Conservation (phyloP, 1,140 invertebrate genomes). For the Drosophila novamexicana region DNA sequence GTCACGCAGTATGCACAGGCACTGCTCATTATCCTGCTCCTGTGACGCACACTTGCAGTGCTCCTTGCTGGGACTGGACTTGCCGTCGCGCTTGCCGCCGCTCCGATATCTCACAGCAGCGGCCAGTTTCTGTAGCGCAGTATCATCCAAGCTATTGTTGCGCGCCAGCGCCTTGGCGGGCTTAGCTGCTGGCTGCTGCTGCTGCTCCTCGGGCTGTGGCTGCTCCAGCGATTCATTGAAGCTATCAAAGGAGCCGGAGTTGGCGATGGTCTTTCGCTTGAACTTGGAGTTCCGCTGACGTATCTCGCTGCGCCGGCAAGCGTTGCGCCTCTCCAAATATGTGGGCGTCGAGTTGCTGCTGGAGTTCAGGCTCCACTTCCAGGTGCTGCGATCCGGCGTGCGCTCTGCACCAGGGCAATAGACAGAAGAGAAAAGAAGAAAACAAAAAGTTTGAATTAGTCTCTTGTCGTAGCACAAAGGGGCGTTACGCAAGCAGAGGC, state of each 20-base stretch:
- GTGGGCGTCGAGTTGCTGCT: slow-evolving; percentile 92
- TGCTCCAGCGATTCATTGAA: slow-evolving; percentile 72
- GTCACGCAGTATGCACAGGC: slow-evolving; percentile 56
- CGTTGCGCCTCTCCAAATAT: slow-evolving; percentile 92
- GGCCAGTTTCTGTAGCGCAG: slow-evolving; percentile 66
- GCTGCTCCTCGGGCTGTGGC: slow-evolving; percentile 9
- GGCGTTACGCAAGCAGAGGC: slow-evolving; percentile 14
- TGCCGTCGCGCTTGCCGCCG: slow-evolving; percentile 46
- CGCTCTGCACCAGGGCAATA: slow-evolving; percentile 60
- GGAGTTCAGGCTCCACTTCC: slow-evolving; percentile 82
- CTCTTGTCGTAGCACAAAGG: not conserved
- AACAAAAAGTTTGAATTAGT: not conserved
- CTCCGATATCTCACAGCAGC: slow-evolving; percentile 65
- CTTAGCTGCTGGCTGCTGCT: slow-evolving; percentile 27
- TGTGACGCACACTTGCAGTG: slow-evolving; percentile 51
- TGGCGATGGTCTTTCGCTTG: slow-evolving; percentile 84
- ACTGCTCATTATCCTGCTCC: slow-evolving; percentile 32
- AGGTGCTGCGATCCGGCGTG: slow-evolving; percentile 79
- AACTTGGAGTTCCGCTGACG: slow-evolving; percentile 87
- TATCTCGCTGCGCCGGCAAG: slow-evolving; percentile 81
- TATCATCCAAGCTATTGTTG: slow-evolving; percentile 77
- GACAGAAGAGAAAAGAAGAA: not conserved
- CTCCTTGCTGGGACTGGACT: slow-evolving; percentile 35
- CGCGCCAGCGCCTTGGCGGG: slow-evolving; percentile 52
- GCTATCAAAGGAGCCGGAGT: slow-evolving; percentile 76